Evolutionary conservation across 2,113 vertebrate genomes (phyloP), one percentile per base, ranked within the genome.

Genomic region (Phrynosoma blainvillii): DNA sequence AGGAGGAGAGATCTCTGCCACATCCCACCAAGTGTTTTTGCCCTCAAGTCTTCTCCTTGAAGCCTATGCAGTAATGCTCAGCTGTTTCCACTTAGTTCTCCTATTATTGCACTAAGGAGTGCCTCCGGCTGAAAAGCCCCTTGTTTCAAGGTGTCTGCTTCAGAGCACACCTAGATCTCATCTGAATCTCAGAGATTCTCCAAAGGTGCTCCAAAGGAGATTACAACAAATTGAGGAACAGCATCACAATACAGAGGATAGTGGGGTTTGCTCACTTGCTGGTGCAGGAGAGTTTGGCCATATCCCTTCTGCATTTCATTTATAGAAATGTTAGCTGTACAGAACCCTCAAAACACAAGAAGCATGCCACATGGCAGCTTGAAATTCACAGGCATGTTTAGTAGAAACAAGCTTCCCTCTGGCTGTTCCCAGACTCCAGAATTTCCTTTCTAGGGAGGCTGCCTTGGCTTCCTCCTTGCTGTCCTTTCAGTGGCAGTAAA

Each of bases 211-310:
- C 73, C 3, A 0, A 11, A 21, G 3, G 30, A 42, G 83, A 27
- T 77, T 66, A 30, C 16, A 68, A 0, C 82, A 30, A 11, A 73
- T 11, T 0, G 0, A 13, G 59, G 0, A 0, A n/a, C 0, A 0
- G 52, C 59, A 32, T 16, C 18, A 14, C 40, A 42, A 75, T 66
- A 70, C 40, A 52, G 20, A 65, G 32, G 32, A 30, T 18, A 25
- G 21, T 62, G 21, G 13, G 16, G 30, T 1, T 14, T 12, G 47
- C 71, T 62, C 11, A 25, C 0, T 3, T 5, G 20, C 32, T 10
- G 42, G 71, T n/a, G 2, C 6, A 27, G 74, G 59, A 52, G 25
- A 13, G 36, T 47, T 68, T 3, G 54, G 6, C 6, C 30, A 11
- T 78, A 32, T 14, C 2, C 6, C 42, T 20, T 52, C 54, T 14